Conservation (phyloP, 2,113 vertebrate species). For the Strix uralensis region DNA sequence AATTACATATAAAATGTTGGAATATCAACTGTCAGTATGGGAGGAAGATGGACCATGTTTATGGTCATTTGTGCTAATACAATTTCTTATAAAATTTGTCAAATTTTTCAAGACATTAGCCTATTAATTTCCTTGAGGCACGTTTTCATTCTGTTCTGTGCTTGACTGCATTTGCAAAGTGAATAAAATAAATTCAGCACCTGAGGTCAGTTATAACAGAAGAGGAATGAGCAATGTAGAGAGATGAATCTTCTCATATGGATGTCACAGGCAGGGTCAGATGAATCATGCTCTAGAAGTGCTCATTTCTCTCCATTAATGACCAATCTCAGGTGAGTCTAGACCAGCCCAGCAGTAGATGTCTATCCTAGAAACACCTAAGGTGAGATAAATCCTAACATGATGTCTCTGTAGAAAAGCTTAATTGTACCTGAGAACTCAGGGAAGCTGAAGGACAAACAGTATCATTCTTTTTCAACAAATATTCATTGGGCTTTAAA, state of each 20-base stretch:
- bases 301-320: not conserved
- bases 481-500: not conserved
- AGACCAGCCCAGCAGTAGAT: constrained; percentile 9
- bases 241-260: not conserved
- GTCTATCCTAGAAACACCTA: not conserved
- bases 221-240: not conserved
- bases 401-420: not conserved
- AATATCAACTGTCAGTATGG: not conserved
- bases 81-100: not conserved
- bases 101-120: not conserved
- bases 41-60: not conserved
- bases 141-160: not conserved
- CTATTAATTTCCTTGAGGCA: not conserved
- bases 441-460: not conserved
- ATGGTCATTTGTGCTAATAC: not conserved
- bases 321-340: not conserved
- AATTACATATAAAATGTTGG: not conserved
- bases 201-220: not conserved
- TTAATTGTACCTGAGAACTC: not conserved
- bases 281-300: not conserved
- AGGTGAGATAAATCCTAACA: not conserved
- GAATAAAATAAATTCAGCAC: not conserved
- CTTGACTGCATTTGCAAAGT: not conserved
- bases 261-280: not conserved
- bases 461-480: not conserved